phyloP scores from a whole-genome alignment of 2,888 invertebrate genomes.

The Oasisia sp. region DNA sequence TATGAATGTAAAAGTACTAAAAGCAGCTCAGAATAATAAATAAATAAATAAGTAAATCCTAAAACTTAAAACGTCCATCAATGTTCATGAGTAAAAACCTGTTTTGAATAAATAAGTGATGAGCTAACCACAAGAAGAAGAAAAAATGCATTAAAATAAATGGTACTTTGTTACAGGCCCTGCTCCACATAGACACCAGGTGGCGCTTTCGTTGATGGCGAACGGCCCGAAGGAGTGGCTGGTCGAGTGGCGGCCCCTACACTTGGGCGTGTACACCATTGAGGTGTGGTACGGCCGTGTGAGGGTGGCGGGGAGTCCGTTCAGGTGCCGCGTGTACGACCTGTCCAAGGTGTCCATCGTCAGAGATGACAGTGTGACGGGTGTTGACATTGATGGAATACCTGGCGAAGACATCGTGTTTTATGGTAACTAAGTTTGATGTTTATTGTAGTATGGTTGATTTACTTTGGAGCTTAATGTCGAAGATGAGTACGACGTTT shows the following conservation, averaged over 20 bases:
- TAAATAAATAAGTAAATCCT: no score
- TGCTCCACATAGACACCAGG: constrained; percentile 29
- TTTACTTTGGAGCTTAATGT: no score
- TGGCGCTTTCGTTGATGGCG: constrained; percentile 30
- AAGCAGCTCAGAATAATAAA: no score
- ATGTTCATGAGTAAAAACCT: no score
- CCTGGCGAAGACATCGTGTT: constrained; percentile 40
- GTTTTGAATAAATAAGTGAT: no score
- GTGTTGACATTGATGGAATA: constrained; percentile 38
- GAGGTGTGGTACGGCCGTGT: constrained; percentile 39
- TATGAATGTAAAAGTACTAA: no score
- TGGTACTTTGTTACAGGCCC: constrained; percentile 30
- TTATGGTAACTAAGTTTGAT: constrained; percentile 31
- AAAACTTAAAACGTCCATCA: no score
- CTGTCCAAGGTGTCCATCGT: constrained; percentile 72
- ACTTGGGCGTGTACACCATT: constrained; percentile 38
- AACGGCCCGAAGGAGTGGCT: constrained; percentile 36
- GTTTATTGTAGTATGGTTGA: no score
- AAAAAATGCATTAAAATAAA: no score
- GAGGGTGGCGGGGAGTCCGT: constrained; percentile 77
- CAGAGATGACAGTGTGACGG: constrained; percentile 32
- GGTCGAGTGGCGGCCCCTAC: constrained; percentile 36
- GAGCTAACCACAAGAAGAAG: no score
- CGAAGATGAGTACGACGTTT: no score
- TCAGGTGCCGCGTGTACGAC: constrained; percentile 82